These are phyloP conservation scores for Lycodopsis pacificus DNA, from an alignment of 2,797 vertebrate genomes.

Conservation along the genomic window DNA sequence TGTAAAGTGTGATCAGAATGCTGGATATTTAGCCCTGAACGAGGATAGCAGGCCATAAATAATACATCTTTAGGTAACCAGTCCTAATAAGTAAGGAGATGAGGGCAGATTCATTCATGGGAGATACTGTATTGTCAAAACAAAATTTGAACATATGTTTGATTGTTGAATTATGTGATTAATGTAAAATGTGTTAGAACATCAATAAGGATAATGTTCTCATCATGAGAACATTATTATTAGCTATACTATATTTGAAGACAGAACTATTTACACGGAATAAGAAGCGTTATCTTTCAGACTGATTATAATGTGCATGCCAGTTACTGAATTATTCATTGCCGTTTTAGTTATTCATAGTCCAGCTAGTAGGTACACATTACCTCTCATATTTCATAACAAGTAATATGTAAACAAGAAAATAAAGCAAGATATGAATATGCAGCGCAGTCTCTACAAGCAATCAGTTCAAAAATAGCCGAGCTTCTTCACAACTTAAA, in stretches of 20 bases:
- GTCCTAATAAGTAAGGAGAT: neutral
- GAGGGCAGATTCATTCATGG: neutral
- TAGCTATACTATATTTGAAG: neutral
- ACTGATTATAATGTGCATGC: neutral
- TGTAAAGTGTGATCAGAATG: conserved; percentile 5
- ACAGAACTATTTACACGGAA: neutral
- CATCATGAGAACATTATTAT: neutral
- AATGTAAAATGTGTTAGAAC: neutral
- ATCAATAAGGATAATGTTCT: neutral
- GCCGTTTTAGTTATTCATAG: neutral
- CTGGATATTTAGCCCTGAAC: conserved; percentile 3
- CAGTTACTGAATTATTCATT: conserved; percentile 26
- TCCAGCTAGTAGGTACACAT: conserved; percentile 5
- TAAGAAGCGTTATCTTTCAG: neutral
- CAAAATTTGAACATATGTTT: neutral
- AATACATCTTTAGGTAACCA: neutral
- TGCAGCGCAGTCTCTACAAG: neutral
- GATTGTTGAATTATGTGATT: neutral
- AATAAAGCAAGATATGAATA: neutral
- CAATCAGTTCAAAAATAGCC: neutral
- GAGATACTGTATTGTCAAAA: neutral
- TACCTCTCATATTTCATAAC: neutral
- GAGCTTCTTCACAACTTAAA: neutral
- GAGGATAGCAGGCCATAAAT: neutral
- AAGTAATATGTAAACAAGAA: neutral